Evolutionary conservation across 1,140 invertebrate genomes (phyloP).

Genomic region (Calephelis nemesis): DNA sequence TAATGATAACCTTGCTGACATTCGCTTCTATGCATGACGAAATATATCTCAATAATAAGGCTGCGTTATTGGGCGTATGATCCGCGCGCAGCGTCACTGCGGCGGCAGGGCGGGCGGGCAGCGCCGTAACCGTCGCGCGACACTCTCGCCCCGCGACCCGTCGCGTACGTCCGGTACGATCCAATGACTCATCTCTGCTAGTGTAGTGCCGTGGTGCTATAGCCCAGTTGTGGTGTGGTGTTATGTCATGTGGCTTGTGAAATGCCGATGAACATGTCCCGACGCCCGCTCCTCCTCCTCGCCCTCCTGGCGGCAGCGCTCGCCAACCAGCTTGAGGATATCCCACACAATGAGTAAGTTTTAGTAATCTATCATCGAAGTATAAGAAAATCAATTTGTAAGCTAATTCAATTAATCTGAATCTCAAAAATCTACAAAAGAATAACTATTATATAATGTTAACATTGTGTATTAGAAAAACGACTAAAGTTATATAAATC

Average conservation of each 20-base stretch:
- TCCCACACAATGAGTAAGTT: slow-evolving; percentile 90
- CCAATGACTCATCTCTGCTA: slow-evolving; percentile 55
- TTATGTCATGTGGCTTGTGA: slow-evolving; percentile 63
- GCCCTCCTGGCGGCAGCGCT: slow-evolving; percentile 61
- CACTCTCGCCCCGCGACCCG: slow-evolving; percentile 44
- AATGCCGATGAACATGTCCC: slow-evolving; percentile 61
- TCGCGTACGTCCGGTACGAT: slow-evolving; percentile 28
- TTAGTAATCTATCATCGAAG: not conserved
- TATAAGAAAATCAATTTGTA: too few relatives aligned
- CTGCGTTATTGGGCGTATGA: slow-evolving; percentile 76
- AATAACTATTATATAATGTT: too few relatives aligned
- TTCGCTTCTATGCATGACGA: slow-evolving; percentile 58
- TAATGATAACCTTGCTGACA: slow-evolving; percentile 33
- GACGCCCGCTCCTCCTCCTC: slow-evolving; percentile 52
- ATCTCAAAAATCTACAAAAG: too few relatives aligned
- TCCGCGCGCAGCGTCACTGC: slow-evolving; percentile 74
- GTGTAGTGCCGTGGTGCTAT: slow-evolving; percentile 62
- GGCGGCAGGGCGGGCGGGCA: slow-evolving; percentile 43
- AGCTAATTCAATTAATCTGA: too few relatives aligned
- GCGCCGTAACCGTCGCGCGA: slow-evolving; percentile 47
- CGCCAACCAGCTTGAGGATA: slow-evolving; percentile 89
- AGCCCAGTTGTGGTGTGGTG: slow-evolving; percentile 51
- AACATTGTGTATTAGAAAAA: too few relatives aligned
- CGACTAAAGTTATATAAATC: too few relatives aligned
- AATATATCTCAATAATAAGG: slow-evolving; percentile 75